Conservation (phyloP, 1,140 invertebrate species). For the Himalopsyche phryganea region DNA sequence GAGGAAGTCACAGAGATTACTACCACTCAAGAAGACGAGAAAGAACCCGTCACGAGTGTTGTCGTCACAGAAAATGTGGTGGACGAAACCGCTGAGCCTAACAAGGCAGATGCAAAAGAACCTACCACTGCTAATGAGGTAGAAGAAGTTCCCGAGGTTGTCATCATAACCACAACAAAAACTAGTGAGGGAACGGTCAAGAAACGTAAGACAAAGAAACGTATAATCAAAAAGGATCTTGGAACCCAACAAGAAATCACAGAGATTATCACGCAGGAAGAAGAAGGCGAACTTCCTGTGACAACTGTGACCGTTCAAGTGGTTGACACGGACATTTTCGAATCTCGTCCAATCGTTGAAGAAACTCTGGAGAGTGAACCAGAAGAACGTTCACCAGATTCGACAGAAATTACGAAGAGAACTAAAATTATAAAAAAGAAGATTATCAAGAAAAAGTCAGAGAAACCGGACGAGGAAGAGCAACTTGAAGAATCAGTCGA, state of each 20-base stretch:
- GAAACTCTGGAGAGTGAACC: slow-evolving; percentile 16
- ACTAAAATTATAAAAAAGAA: slow-evolving; percentile 1
- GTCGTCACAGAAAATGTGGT: slow-evolving; percentile 35
- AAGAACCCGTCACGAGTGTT: slow-evolving; percentile 36
- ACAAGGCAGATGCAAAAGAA: slow-evolving; percentile 17
- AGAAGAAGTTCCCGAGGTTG: slow-evolving; percentile 30
- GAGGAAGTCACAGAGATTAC: slow-evolving; percentile 40
- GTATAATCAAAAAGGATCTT: slow-evolving; percentile 37
- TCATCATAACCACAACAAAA: slow-evolving; percentile 41
- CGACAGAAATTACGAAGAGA: slow-evolving; percentile 5
- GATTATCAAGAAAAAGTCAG: slow-evolving; percentile 25
- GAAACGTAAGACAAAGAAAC: slow-evolving; percentile 29
- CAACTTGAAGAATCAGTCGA: background rate
- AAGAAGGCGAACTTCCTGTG: slow-evolving; percentile 32
- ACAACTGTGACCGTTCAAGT: slow-evolving; percentile 33
- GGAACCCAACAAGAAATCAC: slow-evolving; percentile 40
- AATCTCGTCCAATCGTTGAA: slow-evolving; percentile 35
- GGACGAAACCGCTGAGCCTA: slow-evolving; percentile 29
- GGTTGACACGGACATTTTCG: slow-evolving; percentile 15
- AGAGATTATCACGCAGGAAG: slow-evolving; percentile 42
- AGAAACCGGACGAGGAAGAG: no score
- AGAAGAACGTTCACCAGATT: background rate
- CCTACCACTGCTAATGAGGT: slow-evolving; percentile 1
- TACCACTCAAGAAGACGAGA: slow-evolving; percentile 36
- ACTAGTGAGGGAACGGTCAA: slow-evolving; percentile 36